Percentiles rank a stretch among this genome's conserved stretches.
Conservation (phyloP, 2,888 invertebrate genomes). For the Mythimna albipuncta region DNA sequence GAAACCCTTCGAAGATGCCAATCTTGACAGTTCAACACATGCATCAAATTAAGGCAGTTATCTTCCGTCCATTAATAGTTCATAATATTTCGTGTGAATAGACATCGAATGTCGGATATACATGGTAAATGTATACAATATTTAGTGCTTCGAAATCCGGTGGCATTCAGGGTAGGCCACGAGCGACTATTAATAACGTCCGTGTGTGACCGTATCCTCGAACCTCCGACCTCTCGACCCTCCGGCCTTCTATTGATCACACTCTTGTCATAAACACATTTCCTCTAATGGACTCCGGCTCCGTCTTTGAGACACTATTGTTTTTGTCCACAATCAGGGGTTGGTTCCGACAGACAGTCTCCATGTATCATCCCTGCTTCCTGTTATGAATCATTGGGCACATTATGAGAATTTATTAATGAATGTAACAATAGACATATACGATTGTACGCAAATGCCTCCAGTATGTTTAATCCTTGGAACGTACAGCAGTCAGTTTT, state of each 20-base stretch:
- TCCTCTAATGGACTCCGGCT: conserved; percentile 83
- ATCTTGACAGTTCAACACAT: conserved; percentile 39
- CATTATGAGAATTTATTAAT: conserved; percentile 65
- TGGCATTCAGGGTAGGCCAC: conserved; percentile 74
- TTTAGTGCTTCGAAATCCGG: conserved; percentile 73
- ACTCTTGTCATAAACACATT: conserved; percentile 86
- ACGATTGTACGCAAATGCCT: neutral
- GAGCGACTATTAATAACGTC: conserved; percentile 82
- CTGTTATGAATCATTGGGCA: conserved; percentile 67
- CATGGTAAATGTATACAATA: conserved; percentile 73
- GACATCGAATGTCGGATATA: conserved; percentile 63
- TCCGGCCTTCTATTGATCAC: conserved; percentile 82
- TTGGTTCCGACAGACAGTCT: conserved; percentile 69
- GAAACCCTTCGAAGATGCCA: conserved; percentile 22
- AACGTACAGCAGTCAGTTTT: neutral
- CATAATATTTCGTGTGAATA: conserved; percentile 57
- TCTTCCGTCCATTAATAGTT: conserved; percentile 54
- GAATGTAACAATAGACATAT: conserved; percentile 30
- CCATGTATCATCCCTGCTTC: conserved; percentile 69
- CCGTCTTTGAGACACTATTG: conserved; percentile 80
- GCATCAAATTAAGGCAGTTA: conserved; percentile 53
- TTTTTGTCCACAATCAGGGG: conserved; percentile 81
- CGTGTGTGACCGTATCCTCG: conserved; percentile 72
- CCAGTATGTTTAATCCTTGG: conserved; percentile 3
- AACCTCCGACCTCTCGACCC: conserved; percentile 77